phyloP scores from a whole-genome alignment of 2,797 vertebrate genomes.

The Glossophaga mutica region DNA sequence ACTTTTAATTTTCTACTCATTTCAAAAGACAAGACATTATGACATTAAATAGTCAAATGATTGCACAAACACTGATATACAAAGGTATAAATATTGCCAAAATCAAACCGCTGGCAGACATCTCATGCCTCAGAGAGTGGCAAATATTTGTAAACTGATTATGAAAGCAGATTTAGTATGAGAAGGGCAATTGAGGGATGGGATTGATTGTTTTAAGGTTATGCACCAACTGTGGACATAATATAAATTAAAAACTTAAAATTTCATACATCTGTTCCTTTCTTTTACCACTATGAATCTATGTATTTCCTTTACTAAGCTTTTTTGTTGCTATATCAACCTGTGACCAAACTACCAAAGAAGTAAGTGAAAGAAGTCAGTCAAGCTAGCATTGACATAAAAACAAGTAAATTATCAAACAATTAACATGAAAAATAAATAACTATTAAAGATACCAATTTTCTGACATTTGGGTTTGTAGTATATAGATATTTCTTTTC shows the following conservation, averaged over 20 bases:
- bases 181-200: neutral
- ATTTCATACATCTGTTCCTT: neutral
- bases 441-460: neutral
- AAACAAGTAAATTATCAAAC: neutral
- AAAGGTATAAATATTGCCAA: constrained; percentile 29
- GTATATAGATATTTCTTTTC: neutral
- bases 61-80: neutral
- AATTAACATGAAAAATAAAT: neutral
- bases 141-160: constrained; percentile 1
- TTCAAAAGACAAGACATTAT: constrained; percentile 34
- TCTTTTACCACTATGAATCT: neutral
- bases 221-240: neutral
- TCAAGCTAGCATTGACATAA: neutral
- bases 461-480: neutral
- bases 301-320: neutral
- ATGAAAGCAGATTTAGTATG: neutral
- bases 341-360: neutral
- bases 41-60: constrained; percentile 37
- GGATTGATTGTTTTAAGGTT: neutral
- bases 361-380: neutral
- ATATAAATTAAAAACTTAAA: neutral
- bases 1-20: constrained; percentile 31
- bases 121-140: neutral
- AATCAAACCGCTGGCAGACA: neutral
- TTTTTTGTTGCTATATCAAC: neutral